These are phyloP conservation scores for Chaetura pelagica DNA, from an alignment of 2,113 vertebrate species.

Conservation along the genomic window DNA sequence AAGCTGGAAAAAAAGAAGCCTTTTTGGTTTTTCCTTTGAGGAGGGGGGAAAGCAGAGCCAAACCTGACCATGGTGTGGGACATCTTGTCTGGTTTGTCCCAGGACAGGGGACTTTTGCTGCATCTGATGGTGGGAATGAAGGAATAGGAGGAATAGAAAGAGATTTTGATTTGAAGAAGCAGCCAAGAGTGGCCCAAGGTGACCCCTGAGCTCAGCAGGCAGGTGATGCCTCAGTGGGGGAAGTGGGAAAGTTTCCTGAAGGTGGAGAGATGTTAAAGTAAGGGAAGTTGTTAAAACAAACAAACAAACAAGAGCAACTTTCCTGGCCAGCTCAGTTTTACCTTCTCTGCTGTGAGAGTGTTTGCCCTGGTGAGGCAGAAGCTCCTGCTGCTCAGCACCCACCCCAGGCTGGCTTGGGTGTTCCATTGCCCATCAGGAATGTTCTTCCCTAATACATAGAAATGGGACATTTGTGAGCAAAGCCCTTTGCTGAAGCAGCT, in stretches of 20 bases:
- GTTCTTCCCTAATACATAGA: background rate
- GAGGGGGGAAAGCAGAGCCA: background rate
- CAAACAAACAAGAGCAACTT: background rate
- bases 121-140: background rate
- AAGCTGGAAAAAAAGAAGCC: background rate
- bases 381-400: background rate
- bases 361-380: background rate
- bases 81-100: background rate
- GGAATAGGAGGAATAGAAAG: background rate
- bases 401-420: background rate
- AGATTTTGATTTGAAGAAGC: background rate
- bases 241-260: background rate
- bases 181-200: background rate
- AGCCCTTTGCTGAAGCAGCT: background rate
- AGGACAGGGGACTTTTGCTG: background rate
- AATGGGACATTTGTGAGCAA: background rate
- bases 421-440: background rate
- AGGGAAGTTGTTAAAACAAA: background rate
- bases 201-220: background rate
- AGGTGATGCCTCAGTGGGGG: background rate
- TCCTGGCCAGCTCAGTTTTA: background rate
- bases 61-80: background rate
- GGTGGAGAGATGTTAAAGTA: background rate
- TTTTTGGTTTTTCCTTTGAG: no score
- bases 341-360: rapidly evolving